Percentiles rank a stretch among this genome's conserved stretches.
phyloP scores from a whole-genome alignment of 2,888 invertebrate species.

The Tenodera sinensis region DNA sequence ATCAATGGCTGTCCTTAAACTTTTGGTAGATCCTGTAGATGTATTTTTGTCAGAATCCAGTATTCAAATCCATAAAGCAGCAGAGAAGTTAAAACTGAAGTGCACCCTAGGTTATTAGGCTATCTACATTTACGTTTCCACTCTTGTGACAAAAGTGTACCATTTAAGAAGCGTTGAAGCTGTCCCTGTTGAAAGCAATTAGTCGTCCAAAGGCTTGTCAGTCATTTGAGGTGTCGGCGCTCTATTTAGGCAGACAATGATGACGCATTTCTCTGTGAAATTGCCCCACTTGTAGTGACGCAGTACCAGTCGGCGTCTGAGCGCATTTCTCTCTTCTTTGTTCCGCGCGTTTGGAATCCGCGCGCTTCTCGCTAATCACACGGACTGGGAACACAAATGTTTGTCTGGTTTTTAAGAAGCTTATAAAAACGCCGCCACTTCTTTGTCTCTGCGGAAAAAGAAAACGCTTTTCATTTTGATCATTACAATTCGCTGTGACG shows the following conservation, averaged over 20 bases:
- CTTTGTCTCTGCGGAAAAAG: background rate
- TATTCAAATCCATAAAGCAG: too few relatives aligned
- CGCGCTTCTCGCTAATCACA: background rate
- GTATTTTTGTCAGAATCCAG: too few relatives aligned
- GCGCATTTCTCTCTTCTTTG: background rate
- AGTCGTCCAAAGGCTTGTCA: background rate
- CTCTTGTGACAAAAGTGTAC: too few relatives aligned
- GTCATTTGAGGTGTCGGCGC: background rate
- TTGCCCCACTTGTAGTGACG: background rate
- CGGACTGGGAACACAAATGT: background rate
- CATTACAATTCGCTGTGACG: background rate
- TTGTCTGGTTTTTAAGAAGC: background rate
- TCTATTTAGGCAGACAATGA: background rate
- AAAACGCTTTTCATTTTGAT: background rate
- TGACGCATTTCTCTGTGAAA: background rate
- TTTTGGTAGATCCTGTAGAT: too few relatives aligned
- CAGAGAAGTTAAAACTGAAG: too few relatives aligned
- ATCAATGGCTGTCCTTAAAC: too few relatives aligned
- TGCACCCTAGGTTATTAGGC: too few relatives aligned
- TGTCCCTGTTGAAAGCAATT: too few relatives aligned
- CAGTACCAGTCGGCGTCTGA: background rate
- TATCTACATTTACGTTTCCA: too few relatives aligned
- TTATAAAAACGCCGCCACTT: background rate
- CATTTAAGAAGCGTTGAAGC: too few relatives aligned
- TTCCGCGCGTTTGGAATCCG: background rate